Evolutionary conservation across 1,140 invertebrate species (phyloP), one percentile per base, ranked within the genome.

Genomic region (Drosophila malerkotliana): DNA sequence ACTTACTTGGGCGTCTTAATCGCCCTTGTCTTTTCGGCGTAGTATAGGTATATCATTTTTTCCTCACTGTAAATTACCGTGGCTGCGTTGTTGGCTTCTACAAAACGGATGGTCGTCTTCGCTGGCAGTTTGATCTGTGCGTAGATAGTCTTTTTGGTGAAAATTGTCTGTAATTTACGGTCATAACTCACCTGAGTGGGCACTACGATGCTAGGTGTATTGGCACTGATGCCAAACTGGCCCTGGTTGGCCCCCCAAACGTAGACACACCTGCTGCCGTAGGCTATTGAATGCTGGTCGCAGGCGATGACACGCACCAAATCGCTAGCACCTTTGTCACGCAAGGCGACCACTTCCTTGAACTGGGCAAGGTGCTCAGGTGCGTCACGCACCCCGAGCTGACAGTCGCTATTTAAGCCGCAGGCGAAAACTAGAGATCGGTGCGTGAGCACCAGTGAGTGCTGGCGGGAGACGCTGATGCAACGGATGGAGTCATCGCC

Each of bases 221-320:
- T 77, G 4, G 53, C 18, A 59, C 61, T 69, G 7, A 88, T 92
- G 74, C 95, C 95, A 52, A 96, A 92, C 91, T 96, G 96, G 24
- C 96, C 96, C 61, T 93, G 94, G 93, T 96, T 95, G 5, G 95
- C 92, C 30, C 96, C 96, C 93, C 94, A 96, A 1, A 95, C 24
- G 83, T 79, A 81, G 28, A 96, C 81, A 53, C 90, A 90, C 53
- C 92, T 90, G 14, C 79, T 62, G 26, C 93, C 93, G 91, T 94
- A 95, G 3, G 95, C 93, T 7, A 96, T 93, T 15, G 95, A 94
- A 91, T 96, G 95, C 83, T 94, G 82, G 94, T 68, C 92, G 47
- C 93, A 92, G 14, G 93, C 94, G 49, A 92, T 89, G 6, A 92
- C 89, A 10, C 71, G 62, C 37, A 64, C 2, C 18, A 92, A 52